A percentile compares a stretch with the other conserved stretches of the same genome.
These are phyloP conservation scores for Myripristis jacobus DNA, from an alignment of 2,797 vertebrate genomes.

Conservation along the genomic window DNA sequence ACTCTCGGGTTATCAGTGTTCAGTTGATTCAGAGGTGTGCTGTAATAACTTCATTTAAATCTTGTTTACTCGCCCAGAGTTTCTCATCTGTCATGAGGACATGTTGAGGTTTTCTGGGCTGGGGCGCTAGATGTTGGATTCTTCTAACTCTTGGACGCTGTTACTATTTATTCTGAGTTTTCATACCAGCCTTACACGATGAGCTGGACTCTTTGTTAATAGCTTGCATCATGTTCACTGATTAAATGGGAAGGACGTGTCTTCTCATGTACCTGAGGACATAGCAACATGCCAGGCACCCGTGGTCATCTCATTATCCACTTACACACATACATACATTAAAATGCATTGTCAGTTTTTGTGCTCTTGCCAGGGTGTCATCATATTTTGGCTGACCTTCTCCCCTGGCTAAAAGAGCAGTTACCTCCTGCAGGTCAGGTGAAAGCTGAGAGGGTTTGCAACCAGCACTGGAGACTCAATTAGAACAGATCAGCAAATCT, in stretches of 20 bases:
- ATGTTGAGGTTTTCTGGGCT: not conserved
- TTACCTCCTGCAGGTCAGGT: conserved; percentile 11
- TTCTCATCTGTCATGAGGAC: not conserved
- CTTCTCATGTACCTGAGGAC: conserved; percentile 2
- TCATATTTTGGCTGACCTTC: conserved; percentile 38
- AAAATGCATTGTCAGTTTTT: not conserved
- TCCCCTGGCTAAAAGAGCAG: not conserved
- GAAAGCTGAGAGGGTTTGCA: not conserved
- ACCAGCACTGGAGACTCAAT: conserved; percentile 10
- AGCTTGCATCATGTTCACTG: not conserved
- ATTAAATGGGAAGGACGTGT: not conserved
- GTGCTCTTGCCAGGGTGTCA: not conserved
- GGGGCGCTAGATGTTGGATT: not conserved
- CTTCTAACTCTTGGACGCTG: not conserved
- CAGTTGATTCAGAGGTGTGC: not conserved
- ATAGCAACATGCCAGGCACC: not conserved
- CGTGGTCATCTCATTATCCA: not conserved
- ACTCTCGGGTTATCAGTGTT: conserved; percentile 4
- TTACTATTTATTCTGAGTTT: not conserved
- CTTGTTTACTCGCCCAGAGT: not conserved
- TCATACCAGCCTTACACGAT: not conserved
- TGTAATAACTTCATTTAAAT: not conserved
- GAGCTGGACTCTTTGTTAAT: not conserved
- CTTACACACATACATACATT: not conserved
- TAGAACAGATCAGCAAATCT: conserved; percentile 35